These are phyloP conservation scores for Margaritifera margaritifera DNA, from an alignment of 2,888 invertebrate species.

Conservation along the genomic window DNA sequence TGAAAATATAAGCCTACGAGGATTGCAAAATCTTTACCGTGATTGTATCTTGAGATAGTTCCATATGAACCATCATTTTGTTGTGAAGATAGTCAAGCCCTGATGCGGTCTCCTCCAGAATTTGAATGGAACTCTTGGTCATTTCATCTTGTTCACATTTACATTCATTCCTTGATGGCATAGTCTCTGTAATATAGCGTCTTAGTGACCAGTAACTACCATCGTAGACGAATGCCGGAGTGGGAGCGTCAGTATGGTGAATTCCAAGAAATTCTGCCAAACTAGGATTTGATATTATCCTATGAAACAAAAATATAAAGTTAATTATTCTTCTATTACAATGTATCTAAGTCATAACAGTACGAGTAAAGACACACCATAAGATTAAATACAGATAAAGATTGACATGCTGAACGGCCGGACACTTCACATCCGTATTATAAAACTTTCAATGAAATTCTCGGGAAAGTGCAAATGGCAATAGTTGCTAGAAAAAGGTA, in stretches of 20 bases:
- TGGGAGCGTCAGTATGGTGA: slow-evolving; percentile 39
- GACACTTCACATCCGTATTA: no score
- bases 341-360: neutral
- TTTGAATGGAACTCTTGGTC: neutral
- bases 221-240: slow-evolving; percentile 48
- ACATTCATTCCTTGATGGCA: no score
- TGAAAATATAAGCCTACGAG: neutral
- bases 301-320: neutral
- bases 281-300: slow-evolving; percentile 16
- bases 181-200: slow-evolving; percentile 10
- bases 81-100: slow-evolving; percentile 51
- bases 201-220: slow-evolving; percentile 42
- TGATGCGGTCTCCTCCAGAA: slow-evolving; percentile 24
- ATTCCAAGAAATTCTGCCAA: slow-evolving; percentile 57
- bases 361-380: no score
- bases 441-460: no score
- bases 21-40: slow-evolving; percentile 43
- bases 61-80: slow-evolving; percentile 56
- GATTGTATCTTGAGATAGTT: slow-evolving; percentile 53
- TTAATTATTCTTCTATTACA: neutral
- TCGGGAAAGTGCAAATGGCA: no score
- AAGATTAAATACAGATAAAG: no score
- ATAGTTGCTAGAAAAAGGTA: no score
- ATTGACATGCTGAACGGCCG: no score
- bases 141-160: slow-evolving; percentile 9